These are phyloP conservation scores for Harpagoxenus sublaevis DNA, from an alignment of 2,888 invertebrate species.

Conservation along the genomic window DNA sequence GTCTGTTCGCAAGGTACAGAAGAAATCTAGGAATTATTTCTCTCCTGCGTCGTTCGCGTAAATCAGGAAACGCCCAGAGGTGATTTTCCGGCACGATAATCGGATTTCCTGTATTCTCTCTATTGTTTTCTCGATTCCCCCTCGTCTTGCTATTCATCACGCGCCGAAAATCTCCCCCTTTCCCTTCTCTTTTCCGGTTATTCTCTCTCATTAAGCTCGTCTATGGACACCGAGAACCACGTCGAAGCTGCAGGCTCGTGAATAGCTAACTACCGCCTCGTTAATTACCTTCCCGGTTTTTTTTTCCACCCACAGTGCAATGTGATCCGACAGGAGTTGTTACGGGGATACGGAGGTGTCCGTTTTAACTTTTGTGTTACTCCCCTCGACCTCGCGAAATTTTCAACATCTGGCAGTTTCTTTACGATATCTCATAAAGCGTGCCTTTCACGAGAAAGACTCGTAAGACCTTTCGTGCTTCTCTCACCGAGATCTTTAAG, in stretches of 20 bases:
- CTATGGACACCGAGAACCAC: constrained; percentile 61
- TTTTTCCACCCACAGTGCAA: constrained; percentile 44
- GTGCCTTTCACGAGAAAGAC: background rate
- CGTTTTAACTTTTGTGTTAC: constrained; percentile 23
- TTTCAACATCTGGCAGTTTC: constrained; percentile 25
- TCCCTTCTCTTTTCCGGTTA: constrained; percentile 17
- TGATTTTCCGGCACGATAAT: constrained; percentile 36
- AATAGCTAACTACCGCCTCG: constrained; percentile 59
- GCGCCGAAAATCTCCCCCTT: background rate
- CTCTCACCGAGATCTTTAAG: background rate
- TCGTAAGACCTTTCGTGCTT: background rate
- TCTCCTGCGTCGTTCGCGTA: background rate
- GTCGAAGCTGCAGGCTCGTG: constrained; percentile 39
- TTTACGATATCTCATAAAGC: background rate
- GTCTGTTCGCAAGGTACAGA: background rate
- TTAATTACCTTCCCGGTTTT: constrained; percentile 62
- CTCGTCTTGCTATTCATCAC: background rate
- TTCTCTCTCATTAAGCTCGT: constrained; percentile 49
- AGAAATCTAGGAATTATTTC: background rate
- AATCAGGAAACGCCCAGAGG: constrained; percentile 17
- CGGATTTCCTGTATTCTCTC: constrained; percentile 7
- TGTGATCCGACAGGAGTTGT: constrained; percentile 50
- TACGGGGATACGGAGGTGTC: constrained; percentile 25
- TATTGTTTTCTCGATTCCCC: constrained; percentile 12
- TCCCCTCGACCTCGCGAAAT: constrained; percentile 4